Evolutionary conservation across 1,140 invertebrate genomes (phyloP), one percentile per base, ranked within the genome.

Genomic region (Tyrophagus putrescentiae): DNA sequence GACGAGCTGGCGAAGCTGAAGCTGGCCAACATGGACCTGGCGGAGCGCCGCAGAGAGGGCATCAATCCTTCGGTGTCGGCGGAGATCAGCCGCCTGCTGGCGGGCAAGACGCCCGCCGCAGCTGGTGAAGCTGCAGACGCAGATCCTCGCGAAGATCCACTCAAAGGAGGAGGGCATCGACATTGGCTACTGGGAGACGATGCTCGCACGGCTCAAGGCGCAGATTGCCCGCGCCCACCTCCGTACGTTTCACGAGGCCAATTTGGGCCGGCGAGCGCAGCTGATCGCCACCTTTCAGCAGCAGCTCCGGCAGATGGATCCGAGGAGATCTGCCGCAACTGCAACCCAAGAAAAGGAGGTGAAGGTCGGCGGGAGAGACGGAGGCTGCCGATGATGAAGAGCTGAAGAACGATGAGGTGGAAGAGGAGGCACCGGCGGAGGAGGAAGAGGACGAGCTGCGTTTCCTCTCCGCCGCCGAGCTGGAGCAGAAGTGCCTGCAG

Each of bases 151-250:
- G 7, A 98, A 98, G 76, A 86, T 95, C 32, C 77, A 75, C 64
- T 80, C 81, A 0, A 80, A 85, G 56, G 80, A 82, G 42, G 88
- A 92, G 70, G 92, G 91, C 33, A 82, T 96, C 41, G 94, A 99
- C 75, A 85, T 97, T 62, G 87, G 72, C 70, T 98, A 96, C 73
- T 98, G 93, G 92, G 93, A 98, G 75, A 88, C 85, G 45, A 72
- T 98, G 44, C 76, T 95, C 7, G 87, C 86, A 36, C 85, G 95
- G 71, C 75, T 98, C 3, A 93, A 90, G 79, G 92, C 92, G 4
- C 88, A 96, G 72, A 93, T 94, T 81, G 91, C 95, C 0, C 79
- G 89, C 65, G 89, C 90, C 4, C 75, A 93, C 34, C 76, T 98
- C 1, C 76, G 88, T 61, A 92, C 98, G 74, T 74, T 86, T 9